Percentiles rank a stretch among this genome's conserved stretches.
Evolutionary conservation across 2,888 invertebrate genomes (phyloP).

Genomic region (Diaperis boleti): DNA sequence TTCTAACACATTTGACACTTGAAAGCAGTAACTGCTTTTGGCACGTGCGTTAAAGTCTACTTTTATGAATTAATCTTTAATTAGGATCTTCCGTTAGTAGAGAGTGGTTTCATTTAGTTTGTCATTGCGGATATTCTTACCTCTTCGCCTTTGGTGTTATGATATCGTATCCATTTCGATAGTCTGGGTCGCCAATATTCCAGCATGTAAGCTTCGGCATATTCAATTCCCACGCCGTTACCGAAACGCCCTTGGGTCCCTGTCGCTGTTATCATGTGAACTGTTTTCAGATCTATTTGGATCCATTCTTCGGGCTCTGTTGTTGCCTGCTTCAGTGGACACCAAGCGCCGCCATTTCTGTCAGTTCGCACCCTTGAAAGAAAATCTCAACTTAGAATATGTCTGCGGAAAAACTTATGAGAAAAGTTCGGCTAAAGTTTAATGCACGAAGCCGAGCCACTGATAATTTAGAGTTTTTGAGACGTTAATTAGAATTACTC

Average conservation of each 20-base stretch:
- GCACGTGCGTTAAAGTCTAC: constrained; percentile 36
- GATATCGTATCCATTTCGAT: constrained; percentile 86
- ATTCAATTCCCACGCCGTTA: constrained; percentile 91
- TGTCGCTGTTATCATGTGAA: constrained; percentile 87
- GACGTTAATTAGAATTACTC: not conserved
- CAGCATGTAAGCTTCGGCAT: constrained; percentile 84
- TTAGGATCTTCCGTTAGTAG: constrained; percentile 29
- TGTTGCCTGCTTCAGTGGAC: constrained; percentile 86
- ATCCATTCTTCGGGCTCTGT: constrained; percentile 83
- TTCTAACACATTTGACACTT: constrained; percentile 36
- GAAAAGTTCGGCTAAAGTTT: not conserved
- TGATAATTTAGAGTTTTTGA: not conserved
- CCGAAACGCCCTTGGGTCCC: constrained; percentile 92
- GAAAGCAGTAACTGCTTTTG: constrained; percentile 35
- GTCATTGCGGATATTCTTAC: constrained; percentile 68
- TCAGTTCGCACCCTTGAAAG: constrained; percentile 83
- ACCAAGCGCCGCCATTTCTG: constrained; percentile 92
- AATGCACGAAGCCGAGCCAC: not conserved
- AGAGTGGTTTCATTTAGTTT: not conserved
- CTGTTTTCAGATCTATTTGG: constrained; percentile 82
- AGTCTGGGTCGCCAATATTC: constrained; percentile 87
- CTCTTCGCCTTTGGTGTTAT: constrained; percentile 81
- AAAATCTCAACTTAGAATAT: constrained; percentile 11
- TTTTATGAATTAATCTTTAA: constrained; percentile 35
- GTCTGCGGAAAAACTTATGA: constrained; percentile 2